These are phyloP conservation scores for Thymelicus acteon DNA, from an alignment of 2,888 invertebrate species.

Conservation along the genomic window DNA sequence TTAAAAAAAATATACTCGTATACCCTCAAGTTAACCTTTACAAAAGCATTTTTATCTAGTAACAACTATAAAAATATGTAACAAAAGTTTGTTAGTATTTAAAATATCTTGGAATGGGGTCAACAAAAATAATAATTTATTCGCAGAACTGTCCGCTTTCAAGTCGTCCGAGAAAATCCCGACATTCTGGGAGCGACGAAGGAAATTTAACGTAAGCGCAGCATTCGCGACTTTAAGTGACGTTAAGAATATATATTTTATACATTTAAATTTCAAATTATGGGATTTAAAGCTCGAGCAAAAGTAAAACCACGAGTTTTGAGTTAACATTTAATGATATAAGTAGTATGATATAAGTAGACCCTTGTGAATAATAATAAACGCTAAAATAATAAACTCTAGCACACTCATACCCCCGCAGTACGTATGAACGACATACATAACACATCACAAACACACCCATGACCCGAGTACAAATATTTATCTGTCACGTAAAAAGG, in stretches of 20 bases:
- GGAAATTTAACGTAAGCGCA: slow-evolving; percentile 30
- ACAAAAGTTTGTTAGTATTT: neutral
- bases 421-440: too few relatives aligned
- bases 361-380: neutral
- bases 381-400: too few relatives aligned
- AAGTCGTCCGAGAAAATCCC: slow-evolving; percentile 21
- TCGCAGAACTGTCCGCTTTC: slow-evolving; percentile 20
- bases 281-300: slow-evolving; percentile 12
- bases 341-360: too few relatives aligned
- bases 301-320: neutral
- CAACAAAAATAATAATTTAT: slow-evolving; percentile 33
- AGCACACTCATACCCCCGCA: too few relatives aligned
- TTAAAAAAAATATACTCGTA: too few relatives aligned
- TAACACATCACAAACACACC: too few relatives aligned
- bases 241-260: slow-evolving; percentile 32
- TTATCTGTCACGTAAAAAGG: too few relatives aligned
- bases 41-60: too few relatives aligned
- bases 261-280: slow-evolving; percentile 26
- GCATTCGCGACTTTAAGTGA: slow-evolving; percentile 30
- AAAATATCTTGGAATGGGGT: slow-evolving; percentile 10
- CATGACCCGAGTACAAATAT: too few relatives aligned
- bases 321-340: neutral
- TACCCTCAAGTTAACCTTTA: too few relatives aligned
- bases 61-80: neutral
- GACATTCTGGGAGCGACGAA: slow-evolving; percentile 20